Conservation (phyloP, 1,140 invertebrate genomes). For the Diabrotica virgifera region DNA sequence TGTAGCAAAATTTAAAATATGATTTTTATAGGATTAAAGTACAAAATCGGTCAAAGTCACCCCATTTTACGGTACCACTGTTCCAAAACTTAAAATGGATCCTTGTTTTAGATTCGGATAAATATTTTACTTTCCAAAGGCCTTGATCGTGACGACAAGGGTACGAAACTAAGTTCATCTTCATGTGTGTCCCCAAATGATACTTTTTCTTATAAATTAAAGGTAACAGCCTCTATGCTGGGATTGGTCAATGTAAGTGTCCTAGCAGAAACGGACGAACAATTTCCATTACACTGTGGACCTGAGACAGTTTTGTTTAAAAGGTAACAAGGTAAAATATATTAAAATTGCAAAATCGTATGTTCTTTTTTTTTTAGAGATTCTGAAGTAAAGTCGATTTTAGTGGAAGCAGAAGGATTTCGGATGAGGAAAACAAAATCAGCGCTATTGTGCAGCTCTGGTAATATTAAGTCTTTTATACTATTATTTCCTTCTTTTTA, state of each 20-base stretch:
- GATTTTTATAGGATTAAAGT: too few relatives aligned
- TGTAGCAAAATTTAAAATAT: too few relatives aligned
- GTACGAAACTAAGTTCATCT: conserved; percentile 28
- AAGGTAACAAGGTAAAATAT: conserved; percentile 39
- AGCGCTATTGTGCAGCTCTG: conserved; percentile 52
- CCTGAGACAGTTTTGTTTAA: conserved; percentile 50
- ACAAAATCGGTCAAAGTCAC: too few relatives aligned
- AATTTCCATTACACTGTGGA: conserved; percentile 51
- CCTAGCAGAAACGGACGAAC: conserved; percentile 53
- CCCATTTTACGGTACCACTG: too few relatives aligned
- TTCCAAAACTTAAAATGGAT: not conserved
- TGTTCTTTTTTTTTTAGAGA: conserved; percentile 46
- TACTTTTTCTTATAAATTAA: conserved; percentile 53
- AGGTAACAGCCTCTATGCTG: conserved; percentile 51
- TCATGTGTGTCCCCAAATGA: conserved; percentile 51
- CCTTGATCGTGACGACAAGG: conserved; percentile 44
- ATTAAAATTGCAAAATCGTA: too few relatives aligned
- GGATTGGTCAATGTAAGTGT: conserved; percentile 61
- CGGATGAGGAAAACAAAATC: conserved; percentile 52
- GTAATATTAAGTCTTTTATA: conserved; percentile 8
- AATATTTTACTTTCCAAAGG: conserved; percentile 50
- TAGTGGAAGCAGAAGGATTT: conserved; percentile 60
- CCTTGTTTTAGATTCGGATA: conserved; percentile 36
- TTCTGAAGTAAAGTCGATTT: conserved; percentile 53
- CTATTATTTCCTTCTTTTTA: too few relatives aligned